Conservation (phyloP, 2,888 invertebrate genomes). For the Drosophila limbata region DNA sequence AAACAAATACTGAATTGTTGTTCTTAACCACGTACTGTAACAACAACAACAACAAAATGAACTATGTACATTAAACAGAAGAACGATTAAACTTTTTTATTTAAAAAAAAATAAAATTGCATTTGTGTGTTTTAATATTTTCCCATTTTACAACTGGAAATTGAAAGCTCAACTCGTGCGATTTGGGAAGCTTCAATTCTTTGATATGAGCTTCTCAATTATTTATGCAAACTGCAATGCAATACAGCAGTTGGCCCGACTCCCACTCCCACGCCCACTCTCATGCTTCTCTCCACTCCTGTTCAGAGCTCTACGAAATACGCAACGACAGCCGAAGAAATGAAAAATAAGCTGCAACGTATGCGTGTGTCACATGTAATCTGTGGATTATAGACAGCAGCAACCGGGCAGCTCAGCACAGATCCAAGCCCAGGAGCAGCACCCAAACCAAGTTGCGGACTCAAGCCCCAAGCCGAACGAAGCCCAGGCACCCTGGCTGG, state of each 20-base stretch:
- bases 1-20: slow-evolving; percentile 40
- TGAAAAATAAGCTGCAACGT: slow-evolving; percentile 81
- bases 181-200: slow-evolving; percentile 19
- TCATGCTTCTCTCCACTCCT: not conserved
- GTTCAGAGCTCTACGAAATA: slow-evolving; percentile 37
- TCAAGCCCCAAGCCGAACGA: slow-evolving; percentile 2
- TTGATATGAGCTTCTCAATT: slow-evolving; percentile 53
- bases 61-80: slow-evolving; percentile 56
- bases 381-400: slow-evolving; percentile 77
- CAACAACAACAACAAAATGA: slow-evolving; percentile 19
- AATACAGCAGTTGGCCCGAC: slow-evolving; percentile 46
- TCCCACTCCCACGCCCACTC: not conserved
- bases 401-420: slow-evolving; percentile 34
- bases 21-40: slow-evolving; percentile 32
- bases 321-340: slow-evolving; percentile 71
- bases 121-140: slow-evolving; percentile 34
- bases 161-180: slow-evolving; percentile 35
- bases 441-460: not conserved
- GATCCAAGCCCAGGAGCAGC: slow-evolving; percentile 12
- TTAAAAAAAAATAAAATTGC: slow-evolving; percentile 33
- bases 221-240: slow-evolving; percentile 73
- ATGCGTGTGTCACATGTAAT: slow-evolving; percentile 79
- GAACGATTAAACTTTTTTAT: slow-evolving; percentile 70
- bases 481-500: slow-evolving; percentile 12
- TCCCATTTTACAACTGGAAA: slow-evolving; percentile 21